Evolutionary conservation across 2,888 invertebrate species (phyloP), one percentile per base, ranked within the genome.

Genomic region (Perdita meconis): DNA sequence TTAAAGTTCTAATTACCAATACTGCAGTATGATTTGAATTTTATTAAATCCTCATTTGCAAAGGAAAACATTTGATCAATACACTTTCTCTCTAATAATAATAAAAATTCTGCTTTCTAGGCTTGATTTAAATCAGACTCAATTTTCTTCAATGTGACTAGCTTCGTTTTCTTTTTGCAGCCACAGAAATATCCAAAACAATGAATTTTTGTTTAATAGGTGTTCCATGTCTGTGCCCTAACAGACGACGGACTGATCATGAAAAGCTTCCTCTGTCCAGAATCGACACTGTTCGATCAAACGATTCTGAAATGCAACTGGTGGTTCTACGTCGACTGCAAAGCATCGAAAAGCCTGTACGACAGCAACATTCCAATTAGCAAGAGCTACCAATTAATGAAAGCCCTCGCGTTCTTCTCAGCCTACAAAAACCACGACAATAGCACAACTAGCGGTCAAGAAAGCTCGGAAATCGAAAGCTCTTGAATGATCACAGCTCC

Each of bases 261-360:
- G 95, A 97, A 97, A 92, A 97, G 97, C 57, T 98, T 98, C 93
- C 94, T 97, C 55, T 98, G 97, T 89, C 97, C 97, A 0, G 97
- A 97, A 92, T 97, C 97, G 36, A 98, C 98, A 0, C 94, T 97
- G 64, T 98, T 98, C 92, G 97, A 98, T 89, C 97, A 97, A 92
- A 97, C 97, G 24, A 96, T 98, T 80, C 94, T 98, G 4, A 97
- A 97, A 90, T 98, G 98, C 92, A 97, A 97, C 92, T 97, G 97
- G 97, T 97, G 97, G 97, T 97, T 97, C 93, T 97, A 97, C 91
- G 97, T 97, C 0, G 97, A 97, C 90, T 98, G 98, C 92, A 96
- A 96, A 91, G 94, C 95, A 67, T 97, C 97, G 24, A 95, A 95
- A 85, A 95, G 95, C 81, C 93, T 97, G 30, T 98, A 97, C 91